Evolutionary conservation across 1,140 invertebrate genomes (phyloP).

Genomic region (Papilio polytes): DNA sequence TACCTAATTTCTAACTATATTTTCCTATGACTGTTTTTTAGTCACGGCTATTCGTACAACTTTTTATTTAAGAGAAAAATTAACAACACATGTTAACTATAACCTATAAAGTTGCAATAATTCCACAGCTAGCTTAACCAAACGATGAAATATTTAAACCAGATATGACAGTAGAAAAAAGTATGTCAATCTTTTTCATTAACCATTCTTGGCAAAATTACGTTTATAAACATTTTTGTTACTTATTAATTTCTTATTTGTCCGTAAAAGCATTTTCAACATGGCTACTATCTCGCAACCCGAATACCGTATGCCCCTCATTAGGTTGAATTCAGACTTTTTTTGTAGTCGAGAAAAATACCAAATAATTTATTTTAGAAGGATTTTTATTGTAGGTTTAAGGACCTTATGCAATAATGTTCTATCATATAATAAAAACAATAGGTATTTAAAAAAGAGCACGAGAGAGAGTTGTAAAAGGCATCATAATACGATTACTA

Average conservation of each 20-base stretch:
- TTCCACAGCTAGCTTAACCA: background rate
- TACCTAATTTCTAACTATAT: background rate
- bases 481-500: too few species aligned
- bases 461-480: too few species aligned
- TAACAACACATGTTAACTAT: background rate
- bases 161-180: background rate
- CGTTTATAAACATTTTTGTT: conserved; percentile 15
- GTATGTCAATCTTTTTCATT: conserved; percentile 7
- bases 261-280: background rate
- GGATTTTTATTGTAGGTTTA: too few species aligned
- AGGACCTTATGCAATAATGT: too few species aligned
- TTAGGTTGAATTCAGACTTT: background rate
- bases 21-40: background rate
- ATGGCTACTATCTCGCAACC: background rate
- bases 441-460: too few species aligned
- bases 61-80: background rate
- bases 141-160: background rate
- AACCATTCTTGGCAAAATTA: conserved; percentile 6
- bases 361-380: too few species aligned
- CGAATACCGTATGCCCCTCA: background rate
- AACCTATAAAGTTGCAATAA: background rate
- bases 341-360: background rate
- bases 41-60: background rate
- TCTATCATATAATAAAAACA: too few species aligned
- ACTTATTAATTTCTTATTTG: conserved; percentile 23